Evolutionary conservation across 2,888 invertebrate species (phyloP).

Genomic region (Patella ulyssiponensis): DNA sequence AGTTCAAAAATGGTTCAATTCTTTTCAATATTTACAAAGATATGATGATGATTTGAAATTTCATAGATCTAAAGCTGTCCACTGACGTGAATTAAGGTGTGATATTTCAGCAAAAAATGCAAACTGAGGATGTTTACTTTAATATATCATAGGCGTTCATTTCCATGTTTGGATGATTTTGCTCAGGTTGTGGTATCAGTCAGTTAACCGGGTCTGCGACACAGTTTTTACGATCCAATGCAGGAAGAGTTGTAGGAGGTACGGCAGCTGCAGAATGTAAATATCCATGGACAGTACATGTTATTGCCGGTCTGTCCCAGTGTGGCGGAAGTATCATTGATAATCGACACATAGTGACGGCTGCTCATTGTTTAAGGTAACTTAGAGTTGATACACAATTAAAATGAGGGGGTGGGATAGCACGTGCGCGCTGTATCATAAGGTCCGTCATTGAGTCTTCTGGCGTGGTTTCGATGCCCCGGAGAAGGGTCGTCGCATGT

Average conservation of each 20-base stretch:
- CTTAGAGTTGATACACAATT: background rate
- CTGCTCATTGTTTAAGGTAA: constrained; percentile 9
- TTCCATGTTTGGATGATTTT: no score
- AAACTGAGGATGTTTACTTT: no score
- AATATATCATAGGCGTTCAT: no score
- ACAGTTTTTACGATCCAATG: background rate
- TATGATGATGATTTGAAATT: no score
- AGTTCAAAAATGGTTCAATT: no score
- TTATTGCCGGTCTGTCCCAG: background rate
- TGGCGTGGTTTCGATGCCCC: background rate
- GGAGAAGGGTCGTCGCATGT: background rate
- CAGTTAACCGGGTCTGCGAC: background rate
- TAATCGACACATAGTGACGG: background rate
- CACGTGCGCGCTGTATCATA: background rate
- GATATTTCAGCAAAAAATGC: no score
- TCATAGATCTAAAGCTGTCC: no score
- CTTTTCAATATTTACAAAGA: no score
- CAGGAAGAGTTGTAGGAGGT: background rate
- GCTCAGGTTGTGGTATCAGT: background rate
- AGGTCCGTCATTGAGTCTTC: background rate
- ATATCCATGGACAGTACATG: background rate
- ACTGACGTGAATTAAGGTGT: no score
- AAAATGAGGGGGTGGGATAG: background rate
- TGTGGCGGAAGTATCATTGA: background rate
- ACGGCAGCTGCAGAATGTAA: background rate